These are phyloP conservation scores for Pseudomyrmex sp. DNA, from an alignment of 1,140 invertebrate genomes.

Conservation along the genomic window DNA sequence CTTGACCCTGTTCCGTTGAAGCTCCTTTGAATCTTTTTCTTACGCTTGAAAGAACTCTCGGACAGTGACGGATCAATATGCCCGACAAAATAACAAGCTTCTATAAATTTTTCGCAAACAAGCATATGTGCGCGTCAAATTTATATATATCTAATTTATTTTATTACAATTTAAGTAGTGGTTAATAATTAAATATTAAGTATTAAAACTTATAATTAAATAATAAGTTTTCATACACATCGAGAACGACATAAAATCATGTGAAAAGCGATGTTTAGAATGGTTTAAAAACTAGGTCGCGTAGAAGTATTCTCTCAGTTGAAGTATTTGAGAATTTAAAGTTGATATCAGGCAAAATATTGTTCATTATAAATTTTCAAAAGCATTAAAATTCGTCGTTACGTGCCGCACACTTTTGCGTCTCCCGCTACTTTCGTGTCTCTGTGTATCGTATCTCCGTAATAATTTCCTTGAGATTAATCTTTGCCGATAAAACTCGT, in stretches of 20 bases:
- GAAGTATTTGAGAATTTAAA: too few relatives aligned
- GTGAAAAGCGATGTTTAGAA: too few relatives aligned
- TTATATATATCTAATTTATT: too few relatives aligned
- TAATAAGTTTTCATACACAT: too few relatives aligned
- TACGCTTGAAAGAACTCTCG: not conserved
- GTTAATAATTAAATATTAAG: too few relatives aligned
- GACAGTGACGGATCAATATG: slow-evolving; percentile 36
- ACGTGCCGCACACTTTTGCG: slow-evolving; percentile 58
- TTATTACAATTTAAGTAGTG: too few relatives aligned
- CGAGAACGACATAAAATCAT: too few relatives aligned
- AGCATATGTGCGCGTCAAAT: too few relatives aligned
- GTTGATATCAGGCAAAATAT: not conserved
- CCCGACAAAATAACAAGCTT: not conserved
- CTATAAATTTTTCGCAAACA: not conserved
- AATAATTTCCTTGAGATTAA: slow-evolving; percentile 4
- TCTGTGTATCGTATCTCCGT: slow-evolving; percentile 20
- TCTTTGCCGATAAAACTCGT: slow-evolving; percentile 21
- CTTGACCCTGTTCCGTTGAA: slow-evolving; percentile 37
- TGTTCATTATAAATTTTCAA: not conserved
- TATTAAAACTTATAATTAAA: too few relatives aligned
- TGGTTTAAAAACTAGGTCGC: too few relatives aligned
- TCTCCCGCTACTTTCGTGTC: slow-evolving; percentile 20
- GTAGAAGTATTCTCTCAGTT: too few relatives aligned
- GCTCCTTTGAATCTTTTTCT: slow-evolving; percentile 1
- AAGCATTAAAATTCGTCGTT: not conserved